Base-by-base conservation (phyloP, 2,888 invertebrate species). In the Drosophila heteroneura region DNA sequence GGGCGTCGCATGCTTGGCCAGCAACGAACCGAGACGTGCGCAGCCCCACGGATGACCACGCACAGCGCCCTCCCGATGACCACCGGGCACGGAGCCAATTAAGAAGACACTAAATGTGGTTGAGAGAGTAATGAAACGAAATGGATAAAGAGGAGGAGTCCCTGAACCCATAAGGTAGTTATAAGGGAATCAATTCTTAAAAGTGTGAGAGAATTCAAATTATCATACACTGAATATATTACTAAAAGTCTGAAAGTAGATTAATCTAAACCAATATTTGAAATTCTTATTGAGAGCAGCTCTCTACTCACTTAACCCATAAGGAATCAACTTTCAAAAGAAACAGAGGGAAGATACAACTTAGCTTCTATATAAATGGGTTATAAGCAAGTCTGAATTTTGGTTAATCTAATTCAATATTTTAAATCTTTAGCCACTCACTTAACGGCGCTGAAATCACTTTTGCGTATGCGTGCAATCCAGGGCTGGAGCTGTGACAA, bases 371-470 rank as follows among this genome's bases (percentile, higher is more conserved):
- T 4, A 22, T 44, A 3, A 12, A 33, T 33, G 33, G 33, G 12
- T 0, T 12, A 33, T 33, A 33, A 12, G 0, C 6, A 22, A 44
- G 7, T 22, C 14, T 47, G 44, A 47, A 47, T 47, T 4, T 22
- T 47, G 14, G 14, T 3, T 7, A 44, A 22, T 44, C 22, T 7
- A 44, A 22, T 47, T 14, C 0, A 44, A 44, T 22, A 47, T 47
- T 47, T 7, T 3, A 7, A 22, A 44, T 7, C 4, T 9, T 19
- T 16, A 39, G 10, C 6, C 3, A 92, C 94, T 94, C 92, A 97
- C 97, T 96, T 97, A 26, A 98, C 95, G 63, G 94, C 93, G 32
- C 97, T 96, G 91, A 98, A 97, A 92, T 99, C 97, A n/a, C 96
- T 96, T 79, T 95, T 94, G 82, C 96, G 95, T 5, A 99, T 95